Base-by-base conservation (phyloP, 2,888 invertebrate species). In the Caenorhabditis japonica region DNA sequence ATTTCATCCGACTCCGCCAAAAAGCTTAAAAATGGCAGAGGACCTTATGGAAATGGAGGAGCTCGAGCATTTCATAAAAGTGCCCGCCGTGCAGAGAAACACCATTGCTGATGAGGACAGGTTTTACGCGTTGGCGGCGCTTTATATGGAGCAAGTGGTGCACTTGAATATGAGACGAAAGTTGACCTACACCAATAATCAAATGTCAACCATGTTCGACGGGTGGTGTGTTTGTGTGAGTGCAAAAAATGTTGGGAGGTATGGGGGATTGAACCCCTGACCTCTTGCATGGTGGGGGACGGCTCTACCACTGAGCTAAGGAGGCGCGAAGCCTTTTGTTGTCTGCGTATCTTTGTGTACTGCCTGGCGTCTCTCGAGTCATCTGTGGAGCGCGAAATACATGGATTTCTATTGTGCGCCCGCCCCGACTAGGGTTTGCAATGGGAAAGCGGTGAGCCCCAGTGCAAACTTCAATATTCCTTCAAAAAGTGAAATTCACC, bases 201-300 rank as follows among this genome's bases (percentile, higher is more conserved):
- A 30, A 3, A 21, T 73, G 8, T 19, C 49, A 2, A 36, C 66
- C 1, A 51, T 73, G 47, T 73, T 73, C 15, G 73, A 73, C 19
- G 55, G 43, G 4, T 43, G 64, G 0, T 73, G 73, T 47, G 23
- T 56, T 46, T 73, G 73, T 49, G 73, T 73, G 13, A 55, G 62
- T 59, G 23, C 4, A 64, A 72, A 62, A 52, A 44, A n/a, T 41
- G 61, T 77, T 77, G 76, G 81, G 82, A 82, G 79, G 80, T 71
- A 79, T 73, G 82, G 82, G 82, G 83, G 74, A 77, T 83, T 77
- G 83, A 82, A 83, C 82, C 82, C 83, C 82, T 66, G 83, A 79
- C 83, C 78, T 83, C 83, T 79, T 83, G 73, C 83, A 83, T 83
- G 83, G 83, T 77, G 82, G 82, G 83, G 79, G 83, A 79, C 82